Conservation (phyloP, 2,797 vertebrate genomes). For the Intellagama lesueurii region DNA sequence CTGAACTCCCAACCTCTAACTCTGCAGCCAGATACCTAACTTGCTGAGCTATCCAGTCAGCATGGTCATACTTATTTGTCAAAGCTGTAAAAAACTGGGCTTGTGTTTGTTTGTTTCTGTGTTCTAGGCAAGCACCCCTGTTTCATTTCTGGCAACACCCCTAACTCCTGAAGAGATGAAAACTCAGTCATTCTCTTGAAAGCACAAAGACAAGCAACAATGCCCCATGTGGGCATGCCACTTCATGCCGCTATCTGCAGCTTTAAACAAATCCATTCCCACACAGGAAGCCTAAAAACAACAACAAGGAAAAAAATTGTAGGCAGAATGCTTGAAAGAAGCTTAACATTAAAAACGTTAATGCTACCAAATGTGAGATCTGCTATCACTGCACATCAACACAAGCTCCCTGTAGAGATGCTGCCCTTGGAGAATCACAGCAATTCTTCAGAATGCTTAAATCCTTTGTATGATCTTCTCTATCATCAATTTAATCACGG, state of each 20-base stretch:
- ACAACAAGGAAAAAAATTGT: background rate
- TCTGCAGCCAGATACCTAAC: no score
- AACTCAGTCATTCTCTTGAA: background rate
- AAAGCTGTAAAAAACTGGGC: no score
- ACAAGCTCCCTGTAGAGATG: conserved; percentile 38
- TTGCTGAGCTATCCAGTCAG: no score
- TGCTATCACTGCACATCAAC: conserved; percentile 42
- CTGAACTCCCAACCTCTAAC: no score
- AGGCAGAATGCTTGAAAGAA: conserved; percentile 35
- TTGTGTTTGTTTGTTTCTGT: no score
- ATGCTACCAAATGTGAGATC: background rate
- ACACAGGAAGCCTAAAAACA: conserved; percentile 28
- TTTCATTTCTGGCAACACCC: background rate
- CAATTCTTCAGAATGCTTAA: background rate
- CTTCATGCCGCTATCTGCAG: conserved; percentile 26
- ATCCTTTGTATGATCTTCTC: conserved; percentile 45
- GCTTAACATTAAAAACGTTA: conserved; percentile 32
- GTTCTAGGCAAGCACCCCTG: background rate
- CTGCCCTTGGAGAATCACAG: conserved; percentile 51
- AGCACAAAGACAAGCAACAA: background rate
- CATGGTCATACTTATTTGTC: no score
- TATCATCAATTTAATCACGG: background rate
- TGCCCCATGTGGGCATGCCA: background rate
- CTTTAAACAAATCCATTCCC: conserved; percentile 44
- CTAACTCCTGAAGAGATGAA: background rate